These are phyloP conservation scores for Botrylloides violaceus DNA, from an alignment of 23 tunicate genomes.

Conservation along the genomic window DNA sequence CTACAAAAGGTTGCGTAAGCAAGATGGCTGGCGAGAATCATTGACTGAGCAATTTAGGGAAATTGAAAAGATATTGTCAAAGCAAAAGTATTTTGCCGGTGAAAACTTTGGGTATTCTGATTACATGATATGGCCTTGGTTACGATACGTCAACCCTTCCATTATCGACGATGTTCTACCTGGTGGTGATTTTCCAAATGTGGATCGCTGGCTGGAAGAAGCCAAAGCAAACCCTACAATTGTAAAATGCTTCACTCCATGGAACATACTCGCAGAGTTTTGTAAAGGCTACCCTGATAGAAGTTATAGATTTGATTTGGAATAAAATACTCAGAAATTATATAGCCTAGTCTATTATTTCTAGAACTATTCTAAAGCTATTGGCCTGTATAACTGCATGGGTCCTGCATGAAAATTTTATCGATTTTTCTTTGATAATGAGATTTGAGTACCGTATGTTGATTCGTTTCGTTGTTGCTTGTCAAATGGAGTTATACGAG, in stretches of 20 bases:
- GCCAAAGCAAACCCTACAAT: not conserved
- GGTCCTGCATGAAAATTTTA: too few relatives aligned
- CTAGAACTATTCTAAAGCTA: too few relatives aligned
- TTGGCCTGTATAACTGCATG: too few relatives aligned
- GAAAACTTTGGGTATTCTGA: constrained; percentile 13
- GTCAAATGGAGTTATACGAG: too few relatives aligned
- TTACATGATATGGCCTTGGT: constrained; percentile 26
- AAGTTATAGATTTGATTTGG: constrained; percentile 10
- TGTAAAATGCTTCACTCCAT: not conserved
- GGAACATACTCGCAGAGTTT: not conserved
- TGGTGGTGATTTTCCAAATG: not conserved
- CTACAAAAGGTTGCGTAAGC: not conserved
- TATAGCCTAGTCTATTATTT: too few relatives aligned
- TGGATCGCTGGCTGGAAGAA: not conserved
- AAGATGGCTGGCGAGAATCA: not conserved
- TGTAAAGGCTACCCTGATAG: not conserved
- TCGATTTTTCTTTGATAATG: too few relatives aligned
- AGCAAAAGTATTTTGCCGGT: constrained; percentile 10
- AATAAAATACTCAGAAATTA: not conserved
- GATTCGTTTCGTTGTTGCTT: too few relatives aligned
- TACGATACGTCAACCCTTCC: not conserved
- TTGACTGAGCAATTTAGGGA: not conserved
- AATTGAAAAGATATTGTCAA: not conserved
- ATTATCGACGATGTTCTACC: not conserved
- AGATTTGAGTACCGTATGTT: too few relatives aligned